Conservation (phyloP, 2,113 vertebrate genomes). For the Amphiprion ocellaris region DNA sequence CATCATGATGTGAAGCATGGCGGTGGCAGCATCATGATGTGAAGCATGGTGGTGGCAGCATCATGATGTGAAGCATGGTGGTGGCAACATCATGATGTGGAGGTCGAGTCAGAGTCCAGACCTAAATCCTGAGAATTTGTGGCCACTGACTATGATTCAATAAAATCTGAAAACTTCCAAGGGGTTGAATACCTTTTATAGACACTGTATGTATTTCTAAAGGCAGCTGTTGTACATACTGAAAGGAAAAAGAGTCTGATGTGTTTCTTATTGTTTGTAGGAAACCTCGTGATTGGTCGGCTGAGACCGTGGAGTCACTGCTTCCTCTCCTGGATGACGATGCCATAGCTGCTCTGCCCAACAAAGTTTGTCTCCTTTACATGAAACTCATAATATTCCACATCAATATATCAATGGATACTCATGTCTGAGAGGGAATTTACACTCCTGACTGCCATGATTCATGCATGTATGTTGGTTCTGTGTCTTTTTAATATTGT, state of each 20-base stretch:
- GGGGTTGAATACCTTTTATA: too few species aligned
- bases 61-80: too few species aligned
- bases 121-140: too few species aligned
- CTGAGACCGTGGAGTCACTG: constrained; percentile 63
- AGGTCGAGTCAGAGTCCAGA: too few species aligned
- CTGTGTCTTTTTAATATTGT: neutral
- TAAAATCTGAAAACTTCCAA: too few species aligned
- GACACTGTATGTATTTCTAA: too few species aligned
- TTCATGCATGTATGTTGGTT: neutral
- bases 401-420: neutral
- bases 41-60: too few species aligned
- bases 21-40: too few species aligned
- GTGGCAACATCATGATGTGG: too few species aligned
- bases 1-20: too few species aligned
- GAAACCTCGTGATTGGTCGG: constrained; percentile 74
- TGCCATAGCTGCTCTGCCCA: constrained; percentile 57
- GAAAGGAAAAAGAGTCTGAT: neutral
- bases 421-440: neutral
- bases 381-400: neutral
- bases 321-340: constrained; percentile 68
- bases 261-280: constrained; percentile 53
- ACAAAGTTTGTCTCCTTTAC: constrained; percentile 58
- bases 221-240: too few species aligned
- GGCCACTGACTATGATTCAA: too few species aligned
- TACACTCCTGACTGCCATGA: neutral